Percentiles rank a stretch among this genome's conserved stretches.
Evolutionary conservation across 2,888 invertebrate species (phyloP).

Genomic region (Terebella lapidaria): DNA sequence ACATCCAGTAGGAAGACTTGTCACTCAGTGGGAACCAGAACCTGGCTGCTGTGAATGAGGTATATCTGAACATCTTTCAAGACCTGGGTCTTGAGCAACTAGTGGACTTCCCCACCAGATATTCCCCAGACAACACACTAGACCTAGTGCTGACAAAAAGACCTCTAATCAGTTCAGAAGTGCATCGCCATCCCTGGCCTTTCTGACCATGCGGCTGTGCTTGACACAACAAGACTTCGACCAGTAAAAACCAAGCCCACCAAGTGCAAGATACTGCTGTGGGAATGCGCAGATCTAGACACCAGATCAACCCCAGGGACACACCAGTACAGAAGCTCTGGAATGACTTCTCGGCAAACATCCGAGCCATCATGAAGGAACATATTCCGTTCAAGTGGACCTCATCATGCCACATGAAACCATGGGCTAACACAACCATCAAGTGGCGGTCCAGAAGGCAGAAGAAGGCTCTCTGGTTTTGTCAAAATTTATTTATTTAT

Average conservation of each 20-base stretch:
- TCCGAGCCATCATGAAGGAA: not conserved
- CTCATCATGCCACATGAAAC: not conserved
- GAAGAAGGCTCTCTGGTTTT: not conserved
- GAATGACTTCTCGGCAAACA: not conserved
- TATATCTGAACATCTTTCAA: not conserved
- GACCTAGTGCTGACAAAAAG: conserved; percentile 10
- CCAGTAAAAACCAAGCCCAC: not conserved
- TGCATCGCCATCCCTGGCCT: not conserved
- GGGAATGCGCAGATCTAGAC: not conserved
- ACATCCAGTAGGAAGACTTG: conserved; percentile 1
- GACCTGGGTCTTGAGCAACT: conserved; percentile 10
- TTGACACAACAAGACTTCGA: not conserved
- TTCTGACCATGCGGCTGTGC: not conserved
- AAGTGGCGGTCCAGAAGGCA: not conserved
- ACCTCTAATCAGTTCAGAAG: conserved; percentile 1
- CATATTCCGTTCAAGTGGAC: not conserved
- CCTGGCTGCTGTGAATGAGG: not conserved
- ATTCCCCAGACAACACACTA: conserved; percentile 5
- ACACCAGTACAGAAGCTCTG: not conserved
- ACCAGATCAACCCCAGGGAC: not conserved
- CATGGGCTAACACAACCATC: not conserved
- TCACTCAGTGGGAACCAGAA: not conserved
- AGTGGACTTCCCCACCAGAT: conserved; percentile 10
- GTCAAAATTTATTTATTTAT: too few relatives aligned
- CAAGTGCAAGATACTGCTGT: not conserved